phyloP scores from a whole-genome alignment of 1,140 invertebrate species.

The Cydia pomonella region DNA sequence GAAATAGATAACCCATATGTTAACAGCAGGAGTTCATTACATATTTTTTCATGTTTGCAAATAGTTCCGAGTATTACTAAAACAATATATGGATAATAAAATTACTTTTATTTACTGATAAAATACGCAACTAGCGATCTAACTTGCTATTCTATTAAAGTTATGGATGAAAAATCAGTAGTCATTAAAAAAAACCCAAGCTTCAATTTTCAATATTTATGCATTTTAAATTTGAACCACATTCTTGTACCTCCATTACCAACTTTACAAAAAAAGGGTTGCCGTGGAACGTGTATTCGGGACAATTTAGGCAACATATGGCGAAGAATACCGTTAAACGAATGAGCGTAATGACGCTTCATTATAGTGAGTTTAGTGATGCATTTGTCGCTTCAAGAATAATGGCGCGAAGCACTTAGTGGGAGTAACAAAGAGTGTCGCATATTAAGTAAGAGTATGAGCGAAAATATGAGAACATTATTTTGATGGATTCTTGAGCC shows the following conservation, averaged over 20 bases:
- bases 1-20: background rate
- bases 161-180: no score
- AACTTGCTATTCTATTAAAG: no score
- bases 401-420: slow-evolving; percentile 16
- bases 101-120: no score
- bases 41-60: background rate
- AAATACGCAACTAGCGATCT: no score
- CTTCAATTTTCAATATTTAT: background rate
- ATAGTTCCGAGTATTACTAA: background rate
- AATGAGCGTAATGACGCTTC: background rate
- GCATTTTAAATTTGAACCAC: background rate
- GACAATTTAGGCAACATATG: slow-evolving; percentile 21
- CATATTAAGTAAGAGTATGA: background rate
- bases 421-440: slow-evolving; percentile 6
- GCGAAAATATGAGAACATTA: background rate
- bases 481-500: background rate
- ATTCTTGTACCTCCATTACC: slow-evolving; percentile 8
- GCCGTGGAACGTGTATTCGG: background rate
- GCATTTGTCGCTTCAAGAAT: slow-evolving; percentile 23
- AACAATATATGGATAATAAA: no score
- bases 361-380: slow-evolving; percentile 26
- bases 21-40: slow-evolving; percentile 4
- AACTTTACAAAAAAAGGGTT: slow-evolving; percentile 19
- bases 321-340: slow-evolving; percentile 6
- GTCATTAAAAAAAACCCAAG: background rate